phyloP scores from a whole-genome alignment of 2,888 invertebrate species.

The Vanessa cardui region DNA sequence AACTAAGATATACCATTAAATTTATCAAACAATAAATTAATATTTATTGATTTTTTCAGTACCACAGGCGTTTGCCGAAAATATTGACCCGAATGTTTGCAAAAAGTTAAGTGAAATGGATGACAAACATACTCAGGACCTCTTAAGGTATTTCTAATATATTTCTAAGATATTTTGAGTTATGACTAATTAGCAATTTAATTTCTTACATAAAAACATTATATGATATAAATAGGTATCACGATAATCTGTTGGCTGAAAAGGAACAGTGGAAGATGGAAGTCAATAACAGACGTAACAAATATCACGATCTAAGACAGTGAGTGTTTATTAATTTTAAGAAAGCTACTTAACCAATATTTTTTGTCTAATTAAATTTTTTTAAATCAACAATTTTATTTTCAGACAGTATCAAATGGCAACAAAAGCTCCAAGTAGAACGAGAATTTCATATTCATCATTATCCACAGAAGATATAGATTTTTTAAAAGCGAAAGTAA shows the following conservation, averaged over 20 bases:
- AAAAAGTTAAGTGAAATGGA: conserved; percentile 47
- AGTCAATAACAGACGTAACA: conserved; percentile 63
- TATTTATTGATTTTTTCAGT: conserved; percentile 45
- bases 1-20: no score
- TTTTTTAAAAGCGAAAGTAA: conserved; percentile 68
- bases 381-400: not conserved
- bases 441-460: conserved; percentile 64
- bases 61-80: conserved; percentile 54
- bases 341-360: no score
- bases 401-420: conserved; percentile 69
- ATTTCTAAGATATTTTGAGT: no score
- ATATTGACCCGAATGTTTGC: conserved; percentile 45
- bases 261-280: conserved; percentile 76
- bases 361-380: not conserved
- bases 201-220: conserved; percentile 12
- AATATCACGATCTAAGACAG: conserved; percentile 71
- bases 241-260: conserved; percentile 61
- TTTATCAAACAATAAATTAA: not conserved
- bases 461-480: conserved; percentile 73
- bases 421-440: conserved; percentile 55
- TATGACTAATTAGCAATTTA: not conserved
- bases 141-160: conserved; percentile 52
- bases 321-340: conserved; percentile 50
- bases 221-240: conserved; percentile 51
- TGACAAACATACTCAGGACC: conserved; percentile 52